These are phyloP conservation scores for Battus philenor DNA, from an alignment of 1,140 invertebrate genomes.

Conservation along the genomic window DNA sequence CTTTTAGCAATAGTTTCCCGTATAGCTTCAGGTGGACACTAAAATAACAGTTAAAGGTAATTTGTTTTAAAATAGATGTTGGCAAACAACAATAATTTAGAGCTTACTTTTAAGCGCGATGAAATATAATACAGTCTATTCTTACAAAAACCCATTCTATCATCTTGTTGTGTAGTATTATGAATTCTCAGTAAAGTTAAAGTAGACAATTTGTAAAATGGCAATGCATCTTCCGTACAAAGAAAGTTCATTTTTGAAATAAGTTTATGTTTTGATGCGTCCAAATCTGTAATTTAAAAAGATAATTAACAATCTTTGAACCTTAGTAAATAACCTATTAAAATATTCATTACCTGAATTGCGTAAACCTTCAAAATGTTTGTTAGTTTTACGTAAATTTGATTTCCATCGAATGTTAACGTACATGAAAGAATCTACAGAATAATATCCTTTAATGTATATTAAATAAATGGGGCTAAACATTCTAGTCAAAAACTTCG, in stretches of 20 bases:
- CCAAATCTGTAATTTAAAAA: conserved; percentile 33
- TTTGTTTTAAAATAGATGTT: neutral
- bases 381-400: no score
- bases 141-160: conserved; percentile 39
- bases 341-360: no score
- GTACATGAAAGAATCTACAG: no score
- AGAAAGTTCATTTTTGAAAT: conserved; percentile 54
- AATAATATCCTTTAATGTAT: no score
- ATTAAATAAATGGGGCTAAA: conserved; percentile 7
- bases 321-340: no score
- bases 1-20: conserved; percentile 52
- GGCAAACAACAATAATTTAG: neutral
- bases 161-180: conserved; percentile 49
- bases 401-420: no score
- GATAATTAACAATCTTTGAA: no score
- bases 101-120: conserved; percentile 46
- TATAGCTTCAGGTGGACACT: conserved; percentile 48
- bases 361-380: no score
- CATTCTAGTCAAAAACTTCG: neutral
- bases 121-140: conserved; percentile 71
- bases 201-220: conserved; percentile 53
- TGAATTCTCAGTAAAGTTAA: conserved; percentile 50
- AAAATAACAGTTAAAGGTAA: conserved; percentile 20
- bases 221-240: conserved; percentile 46
- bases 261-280: conserved; percentile 33